Base-by-base conservation (phyloP, 2,797 vertebrate genomes). In the Tympanoctomys barrerae region DNA sequence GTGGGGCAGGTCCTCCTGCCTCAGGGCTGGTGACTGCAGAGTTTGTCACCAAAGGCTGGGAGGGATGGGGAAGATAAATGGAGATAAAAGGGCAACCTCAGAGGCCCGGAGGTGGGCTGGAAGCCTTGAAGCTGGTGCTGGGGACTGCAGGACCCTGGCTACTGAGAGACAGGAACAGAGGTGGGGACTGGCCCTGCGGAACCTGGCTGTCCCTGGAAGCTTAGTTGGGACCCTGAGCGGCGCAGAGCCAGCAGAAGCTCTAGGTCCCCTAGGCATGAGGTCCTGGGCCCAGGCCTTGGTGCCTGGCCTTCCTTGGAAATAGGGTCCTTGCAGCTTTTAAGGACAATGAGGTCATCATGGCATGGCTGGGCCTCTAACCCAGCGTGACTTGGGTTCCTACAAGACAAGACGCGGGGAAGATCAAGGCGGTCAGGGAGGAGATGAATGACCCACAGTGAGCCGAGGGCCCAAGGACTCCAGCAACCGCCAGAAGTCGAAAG, bases 391-490 rank as follows among this genome's bases (percentile, higher is more conserved):
- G 26, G 2, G 7, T 46, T 22, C 77, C 64, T 11, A 0, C 26
- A 39, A 83, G 36, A 52, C 33, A 7, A 71, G 36, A 71, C 11
- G 3, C 14, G 4, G 59, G 18, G 5, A 14, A 31, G 39, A 39
- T 16, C 39, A 21, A 7, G 26, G 66, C 0, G 0, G 16, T 1
- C 2, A 52, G 54, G 33, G 21, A 46, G 5, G 91, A 59, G 46
- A 6, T 5, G 5, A 36, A 24, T 39, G 26, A 46, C 0, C 0
- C 0, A 0, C 49, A 11, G 3, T 21, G 19, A 16, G 4, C 66
- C 77, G 46, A 28, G 7, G 52, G 46, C 16, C 54, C 5, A 18
- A 24, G 77, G 28, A 8, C 0, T 3, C 49, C 49, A 49, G 9
- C 49, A 11, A 49, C 11, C 49, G 12, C 33, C 2, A 24, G 78